Evolutionary conservation across 2,113 vertebrate species (phyloP).

Genomic region (Penelope pileata): DNA sequence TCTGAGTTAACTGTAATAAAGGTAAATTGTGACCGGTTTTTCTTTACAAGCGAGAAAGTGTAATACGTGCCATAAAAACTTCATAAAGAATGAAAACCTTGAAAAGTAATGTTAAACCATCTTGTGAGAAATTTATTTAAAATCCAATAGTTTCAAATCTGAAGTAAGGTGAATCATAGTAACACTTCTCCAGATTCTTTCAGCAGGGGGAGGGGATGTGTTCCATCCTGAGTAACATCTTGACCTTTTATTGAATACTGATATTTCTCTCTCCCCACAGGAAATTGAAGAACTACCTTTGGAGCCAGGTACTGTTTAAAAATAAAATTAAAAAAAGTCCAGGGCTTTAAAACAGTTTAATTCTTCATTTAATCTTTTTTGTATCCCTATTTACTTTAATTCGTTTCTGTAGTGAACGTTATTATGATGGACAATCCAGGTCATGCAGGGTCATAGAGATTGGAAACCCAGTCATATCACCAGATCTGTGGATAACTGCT

Average conservation of each 20-base stretch:
- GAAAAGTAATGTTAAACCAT: background rate
- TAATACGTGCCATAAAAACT: accelerated
- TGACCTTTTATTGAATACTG: background rate
- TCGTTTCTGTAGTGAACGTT: constrained; percentile 35
- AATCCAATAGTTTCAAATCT: background rate
- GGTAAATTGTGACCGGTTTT: constrained; percentile 46
- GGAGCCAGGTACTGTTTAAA: constrained; percentile 89
- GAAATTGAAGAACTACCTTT: constrained; percentile 77
- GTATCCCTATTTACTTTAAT: constrained; percentile 15
- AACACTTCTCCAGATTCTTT: background rate
- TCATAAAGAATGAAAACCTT: accelerated
- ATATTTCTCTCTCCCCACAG: constrained; percentile 43
- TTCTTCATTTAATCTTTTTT: constrained; percentile 17
- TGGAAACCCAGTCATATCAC: constrained; percentile 79
- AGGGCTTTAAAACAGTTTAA: constrained; percentile 22
- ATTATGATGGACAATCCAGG: constrained; percentile 65
- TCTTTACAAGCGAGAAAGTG: background rate
- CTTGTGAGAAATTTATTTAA: background rate
- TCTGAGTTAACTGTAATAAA: constrained; percentile 63
- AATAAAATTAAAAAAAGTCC: background rate
- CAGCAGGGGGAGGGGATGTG: background rate
- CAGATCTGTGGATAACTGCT: constrained; percentile 73
- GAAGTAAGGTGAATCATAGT: background rate
- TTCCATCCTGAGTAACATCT: background rate
- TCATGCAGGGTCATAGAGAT: constrained; percentile 77